A percentile compares a stretch with the other conserved stretches of the same genome.
Evolutionary conservation across 2,797 vertebrate genomes (phyloP).

Genomic region (Spheniscus humboldti): DNA sequence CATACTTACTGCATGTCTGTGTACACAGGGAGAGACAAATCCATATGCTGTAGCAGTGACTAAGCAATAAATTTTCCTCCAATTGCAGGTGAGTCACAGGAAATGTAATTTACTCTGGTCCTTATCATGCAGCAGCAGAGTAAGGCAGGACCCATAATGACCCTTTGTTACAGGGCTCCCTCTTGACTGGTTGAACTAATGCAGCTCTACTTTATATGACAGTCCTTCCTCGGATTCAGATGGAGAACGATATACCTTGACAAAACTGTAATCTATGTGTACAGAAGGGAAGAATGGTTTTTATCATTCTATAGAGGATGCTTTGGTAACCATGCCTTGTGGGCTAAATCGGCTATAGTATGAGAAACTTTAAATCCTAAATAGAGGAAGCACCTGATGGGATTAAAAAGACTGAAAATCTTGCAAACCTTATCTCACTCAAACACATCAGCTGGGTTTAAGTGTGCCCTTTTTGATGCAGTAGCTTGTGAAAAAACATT

Average conservation of each 20-base stretch:
- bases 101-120: background rate
- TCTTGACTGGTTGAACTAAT: background rate
- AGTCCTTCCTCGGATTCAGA: background rate
- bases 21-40: background rate
- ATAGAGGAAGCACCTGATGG: background rate
- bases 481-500: background rate
- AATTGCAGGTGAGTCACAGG: background rate
- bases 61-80: background rate
- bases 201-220: background rate
- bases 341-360: background rate
- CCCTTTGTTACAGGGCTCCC: background rate
- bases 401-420: background rate
- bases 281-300: background rate
- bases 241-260: background rate
- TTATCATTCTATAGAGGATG: background rate
- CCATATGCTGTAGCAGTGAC: background rate
- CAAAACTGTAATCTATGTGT: background rate
- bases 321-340: background rate
- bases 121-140: background rate
- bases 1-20: background rate
- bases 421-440: background rate
- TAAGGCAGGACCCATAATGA: background rate
- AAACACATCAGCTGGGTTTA: background rate
- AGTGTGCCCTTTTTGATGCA: background rate
- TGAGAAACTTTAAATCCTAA: background rate